Conservation (phyloP, 2,888 invertebrate genomes). For the Eumacrocentrus americanus region DNA sequence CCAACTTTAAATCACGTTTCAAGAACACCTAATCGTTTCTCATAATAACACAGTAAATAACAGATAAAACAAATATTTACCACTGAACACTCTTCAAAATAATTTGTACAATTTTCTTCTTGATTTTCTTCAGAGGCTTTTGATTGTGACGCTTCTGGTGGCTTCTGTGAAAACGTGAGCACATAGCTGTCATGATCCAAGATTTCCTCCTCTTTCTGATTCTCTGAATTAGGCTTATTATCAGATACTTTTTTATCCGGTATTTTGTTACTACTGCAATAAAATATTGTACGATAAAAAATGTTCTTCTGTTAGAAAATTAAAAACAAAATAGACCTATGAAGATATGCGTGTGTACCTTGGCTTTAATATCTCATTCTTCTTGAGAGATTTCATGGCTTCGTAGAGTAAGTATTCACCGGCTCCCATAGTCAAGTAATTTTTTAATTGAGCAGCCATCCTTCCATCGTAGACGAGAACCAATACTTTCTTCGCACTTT, state of each 20-base stretch:
- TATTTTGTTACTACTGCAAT: constrained; percentile 17
- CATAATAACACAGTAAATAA: too few relatives aligned
- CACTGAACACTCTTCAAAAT: constrained; percentile 55
- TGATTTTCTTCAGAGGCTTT: constrained; percentile 25
- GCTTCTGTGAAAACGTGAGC: constrained; percentile 71
- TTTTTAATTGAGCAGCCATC: constrained; percentile 81
- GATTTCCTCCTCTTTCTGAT: constrained; percentile 59
- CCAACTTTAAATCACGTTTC: too few relatives aligned
- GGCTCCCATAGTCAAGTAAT: constrained; percentile 53
- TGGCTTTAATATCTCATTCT: constrained; percentile 18
- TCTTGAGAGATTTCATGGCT: constrained; percentile 47
- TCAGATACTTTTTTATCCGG: constrained; percentile 31
- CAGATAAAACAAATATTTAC: too few relatives aligned
- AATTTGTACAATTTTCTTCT: constrained; percentile 35
- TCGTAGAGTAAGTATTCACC: constrained; percentile 50
- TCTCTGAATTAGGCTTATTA: too few relatives aligned
- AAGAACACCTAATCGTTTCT: too few relatives aligned
- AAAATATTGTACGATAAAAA: neutral
- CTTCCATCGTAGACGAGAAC: constrained; percentile 84
- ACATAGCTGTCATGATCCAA: constrained; percentile 71
- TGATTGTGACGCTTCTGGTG: constrained; percentile 29
- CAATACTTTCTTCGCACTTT: constrained; percentile 76
- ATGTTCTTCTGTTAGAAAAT: too few relatives aligned
- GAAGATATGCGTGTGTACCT: constrained; percentile 20
- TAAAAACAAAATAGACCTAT: neutral